Evolutionary conservation across 1,140 invertebrate genomes (phyloP), one percentile per base, ranked within the genome.

Genomic region (Diuraphis noxia): DNA sequence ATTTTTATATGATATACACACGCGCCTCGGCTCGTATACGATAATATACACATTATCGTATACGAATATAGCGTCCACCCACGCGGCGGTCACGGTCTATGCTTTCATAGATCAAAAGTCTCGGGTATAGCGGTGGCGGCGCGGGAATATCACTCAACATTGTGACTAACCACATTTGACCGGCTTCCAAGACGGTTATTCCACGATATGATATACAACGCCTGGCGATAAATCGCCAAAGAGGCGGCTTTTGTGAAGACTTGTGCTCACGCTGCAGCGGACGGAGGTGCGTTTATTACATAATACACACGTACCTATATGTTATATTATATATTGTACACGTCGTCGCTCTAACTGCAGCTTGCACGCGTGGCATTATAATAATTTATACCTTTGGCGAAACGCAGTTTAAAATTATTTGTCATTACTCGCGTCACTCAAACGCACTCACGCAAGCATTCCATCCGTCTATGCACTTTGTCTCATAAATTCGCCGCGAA

Each of bases 141-240:
- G 49, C 87, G 23, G 40, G 40, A 49, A 49, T 88, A 77, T 77
- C 88, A 43, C 40, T 77, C 88, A 72, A 41, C 87, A 38, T 25
- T 72, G 40, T 89, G 63, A 77, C 88, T 89, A 89, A 89, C 88
- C 63, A 41, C 88, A n/a, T 43, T 89, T 89, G 88, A 89, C 88
- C 40, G 63, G 25, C 34, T 25, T 72, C 87, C 87, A 88, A 88
- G 30, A 43, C 30, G n/a, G 23, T 30, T 40, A 30, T 84, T 84
- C 13, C 19, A 52, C 43, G 21, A 49, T 84, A 84, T n/a, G n/a
- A n/a, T n/a, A n/a, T n/a, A 41, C 34, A 41, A 86, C 30, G 43
- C 13, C 7, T 36, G 84, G 23, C 30, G 46, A 52, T 49, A 38
- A 36, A 87, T 87, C 49, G 46, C 46, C 84, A 34, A 43, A n/a